These are phyloP conservation scores for Nesoenas mayeri DNA, from an alignment of 2,113 vertebrate species.

Conservation along the genomic window DNA sequence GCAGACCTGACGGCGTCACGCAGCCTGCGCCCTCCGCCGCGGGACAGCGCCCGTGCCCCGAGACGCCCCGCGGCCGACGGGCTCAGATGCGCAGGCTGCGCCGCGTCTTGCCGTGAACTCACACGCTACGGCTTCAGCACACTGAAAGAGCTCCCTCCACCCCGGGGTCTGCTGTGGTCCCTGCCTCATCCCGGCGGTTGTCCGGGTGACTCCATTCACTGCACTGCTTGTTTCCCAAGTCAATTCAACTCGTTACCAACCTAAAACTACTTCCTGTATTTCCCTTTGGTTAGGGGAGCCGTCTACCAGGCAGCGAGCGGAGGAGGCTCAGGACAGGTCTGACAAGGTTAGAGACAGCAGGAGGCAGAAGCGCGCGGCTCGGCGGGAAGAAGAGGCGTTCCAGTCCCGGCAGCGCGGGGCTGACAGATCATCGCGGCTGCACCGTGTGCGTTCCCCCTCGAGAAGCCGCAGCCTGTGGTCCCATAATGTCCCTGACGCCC, in stretches of 20 bases:
- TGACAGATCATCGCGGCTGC: neutral
- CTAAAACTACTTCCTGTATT: neutral
- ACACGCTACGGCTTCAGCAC: rapidly evolving
- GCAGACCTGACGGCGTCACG: neutral
- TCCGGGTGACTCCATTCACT: neutral
- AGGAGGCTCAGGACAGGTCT: neutral
- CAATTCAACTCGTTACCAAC: neutral
- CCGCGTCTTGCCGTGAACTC: neutral
- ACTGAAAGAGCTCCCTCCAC: neutral
- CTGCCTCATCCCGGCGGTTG: neutral
- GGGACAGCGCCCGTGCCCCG: neutral
- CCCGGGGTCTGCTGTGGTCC: neutral
- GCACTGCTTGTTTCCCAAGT: neutral
- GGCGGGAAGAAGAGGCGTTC: neutral
- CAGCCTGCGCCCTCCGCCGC: neutral
- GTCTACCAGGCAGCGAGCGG: neutral
- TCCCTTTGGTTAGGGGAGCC: neutral
- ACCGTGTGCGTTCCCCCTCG: neutral
- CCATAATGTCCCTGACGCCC: rapidly evolving
- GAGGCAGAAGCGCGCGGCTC: slow-evolving; percentile 17
- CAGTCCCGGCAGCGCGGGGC: neutral
- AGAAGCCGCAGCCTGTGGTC: neutral
- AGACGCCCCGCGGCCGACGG: neutral
- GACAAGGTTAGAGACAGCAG: neutral
- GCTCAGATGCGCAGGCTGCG: neutral